A percentile compares a stretch with the other conserved stretches of the same genome.
phyloP scores from a whole-genome alignment of 2,113 vertebrate species.

The rat (Rattus norvegicus) region DNA sequence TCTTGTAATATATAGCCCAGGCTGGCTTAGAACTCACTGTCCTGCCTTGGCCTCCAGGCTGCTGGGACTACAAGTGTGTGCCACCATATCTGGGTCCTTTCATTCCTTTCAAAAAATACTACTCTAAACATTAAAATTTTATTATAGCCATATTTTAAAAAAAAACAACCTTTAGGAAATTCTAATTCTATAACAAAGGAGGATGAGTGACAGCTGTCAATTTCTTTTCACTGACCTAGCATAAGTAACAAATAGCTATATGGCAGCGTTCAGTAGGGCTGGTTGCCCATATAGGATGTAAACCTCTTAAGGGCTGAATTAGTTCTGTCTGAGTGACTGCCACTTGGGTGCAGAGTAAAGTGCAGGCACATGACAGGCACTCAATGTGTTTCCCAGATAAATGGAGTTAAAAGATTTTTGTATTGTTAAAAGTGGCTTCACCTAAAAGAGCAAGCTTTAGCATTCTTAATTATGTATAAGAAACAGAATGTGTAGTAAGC shows the following conservation, averaged over 20 bases:
- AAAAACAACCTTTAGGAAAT: constrained; percentile 46
- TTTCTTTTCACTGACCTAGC: constrained; percentile 13
- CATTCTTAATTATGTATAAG: constrained; percentile 52
- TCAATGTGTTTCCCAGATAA: neutral
- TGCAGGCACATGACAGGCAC: neutral
- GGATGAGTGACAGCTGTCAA: neutral
- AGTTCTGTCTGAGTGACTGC: neutral
- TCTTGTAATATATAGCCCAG: neutral
- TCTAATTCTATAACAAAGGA: neutral
- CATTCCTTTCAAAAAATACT: neutral
- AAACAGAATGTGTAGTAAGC: constrained; percentile 16
- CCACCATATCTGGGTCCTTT: neutral
- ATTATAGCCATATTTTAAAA: constrained; percentile 1
- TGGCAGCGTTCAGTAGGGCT: constrained; percentile 10
- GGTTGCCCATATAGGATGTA: neutral
- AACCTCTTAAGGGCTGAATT: neutral
- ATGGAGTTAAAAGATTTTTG: constrained; percentile 5
- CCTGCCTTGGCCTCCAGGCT: neutral
- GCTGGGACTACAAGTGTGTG: neutral
- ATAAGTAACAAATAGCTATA: neutral
- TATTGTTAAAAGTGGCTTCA: constrained; percentile 26
- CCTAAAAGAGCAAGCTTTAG: neutral
- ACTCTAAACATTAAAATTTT: constrained; percentile 25
- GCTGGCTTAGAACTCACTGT: neutral
- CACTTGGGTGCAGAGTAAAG: neutral